A percentile compares a stretch with the other conserved stretches of the same genome.
These are phyloP conservation scores for Conus ventricosus DNA, from an alignment of 1,140 invertebrate genomes.

Conservation along the genomic window DNA sequence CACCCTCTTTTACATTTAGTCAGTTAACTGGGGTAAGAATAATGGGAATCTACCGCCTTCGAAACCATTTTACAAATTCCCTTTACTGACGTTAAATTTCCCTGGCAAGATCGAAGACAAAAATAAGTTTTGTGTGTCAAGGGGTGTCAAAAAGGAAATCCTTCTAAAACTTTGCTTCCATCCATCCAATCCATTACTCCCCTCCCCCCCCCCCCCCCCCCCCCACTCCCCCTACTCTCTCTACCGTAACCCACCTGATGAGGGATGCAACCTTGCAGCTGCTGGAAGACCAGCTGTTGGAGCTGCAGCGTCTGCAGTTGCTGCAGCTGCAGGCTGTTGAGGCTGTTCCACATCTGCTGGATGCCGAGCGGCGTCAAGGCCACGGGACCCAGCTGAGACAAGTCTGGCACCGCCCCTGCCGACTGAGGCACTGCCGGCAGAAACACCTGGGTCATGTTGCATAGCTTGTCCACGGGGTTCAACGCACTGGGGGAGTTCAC, in stretches of 20 bases:
- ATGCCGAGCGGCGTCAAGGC: conserved; percentile 52
- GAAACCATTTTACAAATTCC: too few relatives aligned
- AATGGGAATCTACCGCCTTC: too few relatives aligned
- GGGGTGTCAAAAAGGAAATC: too few relatives aligned
- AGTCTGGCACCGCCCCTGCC: conserved; percentile 1
- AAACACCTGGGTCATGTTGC: conserved; percentile 33
- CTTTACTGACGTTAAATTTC: too few relatives aligned
- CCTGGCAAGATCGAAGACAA: too few relatives aligned
- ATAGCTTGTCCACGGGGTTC: conserved; percentile 37
- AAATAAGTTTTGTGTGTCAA: too few relatives aligned
- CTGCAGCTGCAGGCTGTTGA: conserved; percentile 64
- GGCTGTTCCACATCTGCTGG: conserved; percentile 58
- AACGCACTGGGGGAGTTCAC: conserved; percentile 41
- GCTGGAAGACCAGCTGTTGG: conserved; percentile 61
- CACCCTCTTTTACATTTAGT: too few relatives aligned
- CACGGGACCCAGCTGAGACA: conserved; percentile 28
- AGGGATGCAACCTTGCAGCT: conserved; percentile 65
- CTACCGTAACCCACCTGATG: conserved; percentile 51
- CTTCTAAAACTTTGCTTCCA: too few relatives aligned
- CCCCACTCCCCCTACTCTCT: too few relatives aligned
- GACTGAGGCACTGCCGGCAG: conserved; percentile 8
- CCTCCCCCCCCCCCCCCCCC: too few relatives aligned
- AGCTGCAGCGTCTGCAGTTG: conserved; percentile 63
- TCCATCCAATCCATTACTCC: too few relatives aligned
- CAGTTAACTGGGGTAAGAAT: too few relatives aligned